Percentiles rank a stretch among this genome's conserved stretches.
phyloP scores from a whole-genome alignment of 2,888 invertebrate genomes.

The Drosophila paracracens region DNA sequence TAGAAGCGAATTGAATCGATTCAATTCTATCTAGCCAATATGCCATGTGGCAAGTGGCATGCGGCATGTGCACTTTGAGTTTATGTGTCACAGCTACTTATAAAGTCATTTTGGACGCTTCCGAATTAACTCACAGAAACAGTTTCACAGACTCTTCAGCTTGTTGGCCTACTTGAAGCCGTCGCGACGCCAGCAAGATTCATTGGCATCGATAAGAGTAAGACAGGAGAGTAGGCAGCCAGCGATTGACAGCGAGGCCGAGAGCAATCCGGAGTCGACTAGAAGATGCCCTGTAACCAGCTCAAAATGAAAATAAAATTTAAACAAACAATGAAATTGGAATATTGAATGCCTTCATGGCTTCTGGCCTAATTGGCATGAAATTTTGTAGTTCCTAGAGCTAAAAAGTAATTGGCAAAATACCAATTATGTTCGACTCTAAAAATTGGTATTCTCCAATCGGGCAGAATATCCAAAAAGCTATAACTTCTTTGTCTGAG shows the following conservation, averaged over 20 bases:
- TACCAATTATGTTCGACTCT: background rate
- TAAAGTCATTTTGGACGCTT: conserved; percentile 68
- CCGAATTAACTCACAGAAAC: conserved; percentile 57
- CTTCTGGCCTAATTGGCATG: background rate
- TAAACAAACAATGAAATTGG: background rate
- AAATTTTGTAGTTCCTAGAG: background rate
- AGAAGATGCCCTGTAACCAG: background rate
- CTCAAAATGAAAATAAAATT: background rate
- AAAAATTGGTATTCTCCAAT: accelerated
- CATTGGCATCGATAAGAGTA: conserved; percentile 64
- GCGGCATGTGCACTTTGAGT: conserved; percentile 19
- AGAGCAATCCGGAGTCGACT: background rate
- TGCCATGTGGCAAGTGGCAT: conserved; percentile 16
- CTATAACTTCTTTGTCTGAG: background rate
- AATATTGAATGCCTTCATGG: background rate
- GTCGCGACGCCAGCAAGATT: conserved; percentile 61
- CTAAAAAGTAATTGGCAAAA: background rate
- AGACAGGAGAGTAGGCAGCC: background rate
- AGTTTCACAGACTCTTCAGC: conserved; percentile 27
- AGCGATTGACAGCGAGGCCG: background rate
- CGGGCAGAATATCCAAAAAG: background rate
- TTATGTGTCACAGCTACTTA: conserved; percentile 73
- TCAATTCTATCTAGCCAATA: conserved; percentile 36
- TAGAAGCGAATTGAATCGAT: conserved; percentile 41
- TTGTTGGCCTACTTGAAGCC: conserved; percentile 60